Conservation (phyloP, 2,888 invertebrate genomes). For the Neocrepidodera transversa region DNA sequence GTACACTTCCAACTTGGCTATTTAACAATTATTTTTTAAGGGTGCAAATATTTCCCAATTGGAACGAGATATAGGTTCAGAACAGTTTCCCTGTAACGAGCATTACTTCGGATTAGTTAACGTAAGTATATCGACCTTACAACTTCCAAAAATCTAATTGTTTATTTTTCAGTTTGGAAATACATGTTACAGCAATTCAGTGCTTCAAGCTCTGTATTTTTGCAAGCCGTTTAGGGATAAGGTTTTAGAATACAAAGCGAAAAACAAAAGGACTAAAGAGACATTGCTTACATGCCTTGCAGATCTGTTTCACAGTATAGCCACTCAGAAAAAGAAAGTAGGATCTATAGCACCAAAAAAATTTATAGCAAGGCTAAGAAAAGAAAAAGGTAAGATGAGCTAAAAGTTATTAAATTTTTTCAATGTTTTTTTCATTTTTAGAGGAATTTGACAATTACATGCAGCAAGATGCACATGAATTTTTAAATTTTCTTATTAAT, state of each 20-base stretch:
- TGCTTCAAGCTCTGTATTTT: conserved; percentile 98
- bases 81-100: conserved; percentile 98
- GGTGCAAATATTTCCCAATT: conserved; percentile 99
- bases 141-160: conserved; percentile 14
- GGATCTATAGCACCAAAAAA: conserved; percentile 99
- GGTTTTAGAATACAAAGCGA: conserved; percentile 96
- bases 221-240: conserved; percentile 99
- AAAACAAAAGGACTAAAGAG: conserved; percentile 95
- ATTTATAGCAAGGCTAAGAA: conserved; percentile 96
- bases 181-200: conserved; percentile 99
- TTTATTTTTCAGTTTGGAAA: conserved; percentile 88
- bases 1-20: conserved; percentile 15
- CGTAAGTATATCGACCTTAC: conserved; percentile 68
- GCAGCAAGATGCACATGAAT: conserved; percentile 99
- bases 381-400: conserved; percentile 85
- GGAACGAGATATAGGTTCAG: conserved; percentile 98
- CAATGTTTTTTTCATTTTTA: conserved; percentile 66
- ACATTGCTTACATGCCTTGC: conserved; percentile 97
- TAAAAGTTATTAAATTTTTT: too few relatives aligned
- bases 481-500: conserved; percentile 98
- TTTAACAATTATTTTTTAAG: conserved; percentile 64
- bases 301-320: conserved; percentile 98
- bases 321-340: conserved; percentile 99
- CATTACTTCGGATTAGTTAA: conserved; percentile 99
- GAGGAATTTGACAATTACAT: conserved; percentile 99